phyloP scores from a whole-genome alignment of 2,888 invertebrate genomes.

The Lasioglossum vierecki region DNA sequence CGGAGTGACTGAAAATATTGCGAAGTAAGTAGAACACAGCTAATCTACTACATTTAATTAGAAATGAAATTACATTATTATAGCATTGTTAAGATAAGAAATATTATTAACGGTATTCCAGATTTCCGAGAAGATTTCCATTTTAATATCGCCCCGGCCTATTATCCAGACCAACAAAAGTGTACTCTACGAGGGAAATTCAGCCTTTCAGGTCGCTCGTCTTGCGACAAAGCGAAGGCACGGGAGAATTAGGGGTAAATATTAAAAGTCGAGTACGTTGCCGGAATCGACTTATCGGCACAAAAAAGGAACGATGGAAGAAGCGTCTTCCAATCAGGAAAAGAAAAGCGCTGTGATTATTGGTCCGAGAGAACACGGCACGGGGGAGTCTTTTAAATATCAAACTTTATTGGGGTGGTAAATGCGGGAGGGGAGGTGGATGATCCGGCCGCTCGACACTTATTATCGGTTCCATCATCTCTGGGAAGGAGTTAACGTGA shows the following conservation, averaged over 20 bases:
- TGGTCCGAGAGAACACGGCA: neutral
- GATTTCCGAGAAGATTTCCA: neutral
- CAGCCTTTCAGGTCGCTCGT: neutral
- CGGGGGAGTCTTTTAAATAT: slow-evolving; percentile 19
- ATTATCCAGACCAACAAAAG: neutral
- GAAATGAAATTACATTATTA: neutral
- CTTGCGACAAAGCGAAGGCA: neutral
- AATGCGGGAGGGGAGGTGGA: neutral
- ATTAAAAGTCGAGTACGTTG: slow-evolving; percentile 2
- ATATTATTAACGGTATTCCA: neutral
- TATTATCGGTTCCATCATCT: slow-evolving; percentile 18
- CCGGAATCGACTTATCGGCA: slow-evolving; percentile 10
- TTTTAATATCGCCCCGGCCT: neutral
- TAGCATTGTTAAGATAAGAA: neutral
- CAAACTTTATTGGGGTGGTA: slow-evolving; percentile 14
- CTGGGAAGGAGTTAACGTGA: slow-evolving; percentile 20
- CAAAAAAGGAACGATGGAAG: neutral
- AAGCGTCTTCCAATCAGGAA: neutral
- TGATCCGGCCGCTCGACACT: slow-evolving; percentile 16
- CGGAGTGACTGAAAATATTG: neutral
- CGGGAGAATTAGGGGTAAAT: neutral
- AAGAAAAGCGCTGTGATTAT: slow-evolving; percentile 17
- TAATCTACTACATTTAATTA: neutral
- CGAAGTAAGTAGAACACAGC: neutral
- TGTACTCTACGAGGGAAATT: neutral